phyloP scores from a whole-genome alignment of 2,888 invertebrate genomes.

The Harpalus rubripes region DNA sequence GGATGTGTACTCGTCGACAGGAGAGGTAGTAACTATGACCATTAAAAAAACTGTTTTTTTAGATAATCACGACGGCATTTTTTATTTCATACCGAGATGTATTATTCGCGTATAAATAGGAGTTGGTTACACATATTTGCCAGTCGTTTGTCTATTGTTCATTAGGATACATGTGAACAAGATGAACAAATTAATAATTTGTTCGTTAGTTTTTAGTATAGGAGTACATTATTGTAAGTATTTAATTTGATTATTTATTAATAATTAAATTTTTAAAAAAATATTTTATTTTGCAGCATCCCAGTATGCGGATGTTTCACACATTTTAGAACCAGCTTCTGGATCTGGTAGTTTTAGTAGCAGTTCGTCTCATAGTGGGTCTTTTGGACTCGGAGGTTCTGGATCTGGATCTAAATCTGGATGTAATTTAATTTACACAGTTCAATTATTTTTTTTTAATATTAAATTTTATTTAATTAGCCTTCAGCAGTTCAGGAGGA shows the following conservation, averaged over 20 bases:
- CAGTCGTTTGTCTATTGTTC: slow-evolving; percentile 63
- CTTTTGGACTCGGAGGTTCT: slow-evolving; percentile 50
- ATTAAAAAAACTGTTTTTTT: slow-evolving; percentile 53
- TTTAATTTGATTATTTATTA: background rate
- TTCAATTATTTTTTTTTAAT: background rate
- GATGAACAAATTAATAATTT: slow-evolving; percentile 64
- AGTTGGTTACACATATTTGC: slow-evolving; percentile 42
- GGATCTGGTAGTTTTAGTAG: slow-evolving; percentile 59
- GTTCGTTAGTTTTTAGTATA: slow-evolving; percentile 65
- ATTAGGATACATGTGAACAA: slow-evolving; percentile 64
- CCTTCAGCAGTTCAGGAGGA: slow-evolving; percentile 47
- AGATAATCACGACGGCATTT: slow-evolving; percentile 60
- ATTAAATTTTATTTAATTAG: slow-evolving; percentile 16
- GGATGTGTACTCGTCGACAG: slow-evolving; percentile 47
- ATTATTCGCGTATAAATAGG: slow-evolving; percentile 63
- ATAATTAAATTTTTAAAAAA: no score
- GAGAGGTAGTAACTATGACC: slow-evolving; percentile 41
- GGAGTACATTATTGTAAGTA: slow-evolving; percentile 68
- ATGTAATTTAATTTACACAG: slow-evolving; percentile 46
- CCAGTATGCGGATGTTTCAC: slow-evolving; percentile 61
- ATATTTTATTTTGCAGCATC: slow-evolving; percentile 40
- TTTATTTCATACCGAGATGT: slow-evolving; percentile 33
- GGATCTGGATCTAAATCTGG: slow-evolving; percentile 59
- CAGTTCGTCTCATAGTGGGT: slow-evolving; percentile 50
- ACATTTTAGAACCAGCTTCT: slow-evolving; percentile 51